These are phyloP conservation scores for Macrobrachium nipponense DNA, from an alignment of 1,140 invertebrate species.

Conservation along the genomic window DNA sequence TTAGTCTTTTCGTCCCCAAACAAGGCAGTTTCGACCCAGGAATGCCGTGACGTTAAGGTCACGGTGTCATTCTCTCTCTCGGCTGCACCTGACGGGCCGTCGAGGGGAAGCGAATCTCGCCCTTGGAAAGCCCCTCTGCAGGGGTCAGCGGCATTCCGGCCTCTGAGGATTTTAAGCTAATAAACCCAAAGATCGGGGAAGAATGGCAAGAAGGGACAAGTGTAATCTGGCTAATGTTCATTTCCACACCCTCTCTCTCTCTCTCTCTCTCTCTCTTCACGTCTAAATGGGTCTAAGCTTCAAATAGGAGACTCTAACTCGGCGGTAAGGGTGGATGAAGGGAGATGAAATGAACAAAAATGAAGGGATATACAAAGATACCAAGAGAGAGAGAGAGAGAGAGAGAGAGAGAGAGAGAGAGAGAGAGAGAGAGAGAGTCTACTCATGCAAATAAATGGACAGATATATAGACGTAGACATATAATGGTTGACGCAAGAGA, in stretches of 20 bases:
- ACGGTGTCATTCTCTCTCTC: neutral
- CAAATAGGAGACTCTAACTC: too few species aligned
- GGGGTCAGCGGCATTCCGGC: neutral
- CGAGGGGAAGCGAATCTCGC: neutral
- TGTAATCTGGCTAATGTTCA: slow-evolving; percentile 53
- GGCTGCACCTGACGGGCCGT: too few species aligned
- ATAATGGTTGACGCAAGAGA: too few species aligned
- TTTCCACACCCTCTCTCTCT: slow-evolving; percentile 45
- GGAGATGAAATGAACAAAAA: neutral
- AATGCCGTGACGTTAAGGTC: too few species aligned
- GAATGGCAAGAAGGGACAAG: slow-evolving; percentile 30
- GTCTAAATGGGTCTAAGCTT: neutral
- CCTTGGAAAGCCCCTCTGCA: neutral
- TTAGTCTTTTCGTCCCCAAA: slow-evolving; percentile 3
- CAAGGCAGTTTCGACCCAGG: neutral
- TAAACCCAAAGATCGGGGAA: slow-evolving; percentile 36
- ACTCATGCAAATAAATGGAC: too few species aligned
- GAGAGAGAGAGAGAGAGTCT: too few species aligned
- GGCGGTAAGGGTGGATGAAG: neutral
- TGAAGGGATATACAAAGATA: neutral
- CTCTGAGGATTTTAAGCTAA: slow-evolving; percentile 35
- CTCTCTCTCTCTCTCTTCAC: slow-evolving; percentile 10
- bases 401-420: neutral
- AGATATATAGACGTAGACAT: too few species aligned
- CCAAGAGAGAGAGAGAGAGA: neutral